phyloP scores from a whole-genome alignment of 2,797 vertebrate genomes.

The Platyrinchus mystaceus region DNA sequence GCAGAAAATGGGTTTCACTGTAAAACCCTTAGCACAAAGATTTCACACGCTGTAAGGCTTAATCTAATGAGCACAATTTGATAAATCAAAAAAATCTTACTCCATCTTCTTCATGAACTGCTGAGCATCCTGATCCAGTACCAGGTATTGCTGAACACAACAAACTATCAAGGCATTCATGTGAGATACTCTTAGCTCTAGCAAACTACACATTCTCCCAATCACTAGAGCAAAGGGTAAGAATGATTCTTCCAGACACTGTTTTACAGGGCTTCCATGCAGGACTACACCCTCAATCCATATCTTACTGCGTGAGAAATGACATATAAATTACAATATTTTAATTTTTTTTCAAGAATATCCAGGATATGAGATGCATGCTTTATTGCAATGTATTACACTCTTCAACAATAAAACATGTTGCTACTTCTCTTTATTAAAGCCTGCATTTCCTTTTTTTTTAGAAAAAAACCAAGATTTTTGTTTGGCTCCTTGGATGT shows the following conservation, averaged over 20 bases:
- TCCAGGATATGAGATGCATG: not conserved
- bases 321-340: not conserved
- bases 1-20: not conserved
- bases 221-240: not conserved
- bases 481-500: not conserved
- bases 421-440: not conserved
- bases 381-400: not conserved
- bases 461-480: not conserved
- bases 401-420: not conserved
- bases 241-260: not conserved
- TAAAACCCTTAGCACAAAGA: not conserved
- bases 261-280: not conserved
- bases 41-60: not conserved
- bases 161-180: not conserved
- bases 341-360: not conserved
- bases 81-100: not conserved
- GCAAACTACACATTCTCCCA: not conserved
- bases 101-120: not conserved
- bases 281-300: not conserved
- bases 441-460: not conserved
- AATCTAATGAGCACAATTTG: not conserved
- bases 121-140: not conserved
- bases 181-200: not conserved
- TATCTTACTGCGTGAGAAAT: not conserved
- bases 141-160: not conserved